Percentiles rank a stretch among this genome's conserved stretches.
phyloP scores from a whole-genome alignment of 2,113 vertebrate species.

The Callithrix jacchus region DNA sequence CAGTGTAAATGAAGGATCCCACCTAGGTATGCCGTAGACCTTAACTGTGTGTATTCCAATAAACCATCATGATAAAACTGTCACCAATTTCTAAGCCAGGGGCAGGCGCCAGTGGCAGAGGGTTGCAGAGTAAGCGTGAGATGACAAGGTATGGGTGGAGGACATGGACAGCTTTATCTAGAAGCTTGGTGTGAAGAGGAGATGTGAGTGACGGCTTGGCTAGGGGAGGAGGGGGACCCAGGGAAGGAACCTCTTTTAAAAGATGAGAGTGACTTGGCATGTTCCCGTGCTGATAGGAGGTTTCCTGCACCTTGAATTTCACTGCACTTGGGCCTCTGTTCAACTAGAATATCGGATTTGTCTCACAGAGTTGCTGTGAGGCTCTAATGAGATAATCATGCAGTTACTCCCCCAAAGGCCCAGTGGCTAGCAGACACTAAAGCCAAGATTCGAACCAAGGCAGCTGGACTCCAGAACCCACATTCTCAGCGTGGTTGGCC shows the following conservation, averaged over 20 bases:
- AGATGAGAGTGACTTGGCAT: neutral
- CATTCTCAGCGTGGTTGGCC: neutral
- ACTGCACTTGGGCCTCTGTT: neutral
- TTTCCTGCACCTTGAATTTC: neutral
- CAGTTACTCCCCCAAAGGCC: neutral
- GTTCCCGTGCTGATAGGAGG: fast-evolving
- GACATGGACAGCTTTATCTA: neutral
- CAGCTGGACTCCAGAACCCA: neutral
- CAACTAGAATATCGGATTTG: fast-evolving
- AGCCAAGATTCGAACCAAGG: neutral
- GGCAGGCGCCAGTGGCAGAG: neutral
- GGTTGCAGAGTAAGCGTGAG: neutral
- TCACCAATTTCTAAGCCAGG: neutral
- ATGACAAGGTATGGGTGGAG: fast-evolving
- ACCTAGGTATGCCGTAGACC: neutral
- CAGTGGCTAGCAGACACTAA: neutral
- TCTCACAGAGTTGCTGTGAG: neutral
- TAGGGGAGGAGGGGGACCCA: fast-evolving
- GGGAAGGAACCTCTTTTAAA: neutral
- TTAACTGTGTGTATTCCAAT: neutral
- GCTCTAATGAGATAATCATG: fast-evolving
- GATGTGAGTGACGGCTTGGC: neutral
- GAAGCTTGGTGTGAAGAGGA: neutral
- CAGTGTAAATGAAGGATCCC: neutral
- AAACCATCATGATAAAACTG: neutral